A percentile compares a stretch with the other conserved stretches of the same genome.
Conservation (phyloP, 2,888 invertebrate species). For the Ethmia dodecea region DNA sequence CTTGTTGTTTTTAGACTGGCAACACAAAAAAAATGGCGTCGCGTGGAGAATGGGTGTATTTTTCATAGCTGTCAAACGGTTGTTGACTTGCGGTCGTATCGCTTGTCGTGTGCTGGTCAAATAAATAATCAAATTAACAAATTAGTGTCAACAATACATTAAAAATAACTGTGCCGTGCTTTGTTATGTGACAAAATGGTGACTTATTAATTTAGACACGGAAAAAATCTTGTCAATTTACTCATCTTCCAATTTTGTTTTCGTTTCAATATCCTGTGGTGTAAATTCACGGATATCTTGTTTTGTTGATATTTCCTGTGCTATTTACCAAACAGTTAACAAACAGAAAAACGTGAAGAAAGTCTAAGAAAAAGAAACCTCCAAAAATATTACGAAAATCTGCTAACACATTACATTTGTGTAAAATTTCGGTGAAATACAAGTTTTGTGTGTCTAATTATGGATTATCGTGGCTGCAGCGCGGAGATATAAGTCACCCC, state of each 20-base stretch:
- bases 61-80: constrained; percentile 55
- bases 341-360: neutral
- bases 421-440: too few relatives aligned
- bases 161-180: constrained; percentile 9
- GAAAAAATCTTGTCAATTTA: neutral
- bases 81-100: constrained; percentile 52
- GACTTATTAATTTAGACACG: too few relatives aligned
- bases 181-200: neutral
- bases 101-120: constrained; percentile 26
- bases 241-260: constrained; percentile 33
- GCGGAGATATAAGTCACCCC: constrained; percentile 27
- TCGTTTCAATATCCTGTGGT: constrained; percentile 36
- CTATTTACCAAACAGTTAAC: constrained; percentile 7
- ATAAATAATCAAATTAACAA: constrained; percentile 19
- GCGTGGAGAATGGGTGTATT: constrained; percentile 9
- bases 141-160: constrained; percentile 21
- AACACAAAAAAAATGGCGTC: neutral
- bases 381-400: neutral
- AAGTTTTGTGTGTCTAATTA: constrained; percentile 21
- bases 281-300: constrained; percentile 20
- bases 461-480: constrained; percentile 32
- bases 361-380: constrained; percentile 3
- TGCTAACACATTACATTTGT: too few relatives aligned
- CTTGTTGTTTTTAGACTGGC: too few relatives aligned
- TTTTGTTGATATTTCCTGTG: constrained; percentile 26